Evolutionary conservation across 2,888 invertebrate species (phyloP).

Genomic region (Stenodema calcarata): DNA sequence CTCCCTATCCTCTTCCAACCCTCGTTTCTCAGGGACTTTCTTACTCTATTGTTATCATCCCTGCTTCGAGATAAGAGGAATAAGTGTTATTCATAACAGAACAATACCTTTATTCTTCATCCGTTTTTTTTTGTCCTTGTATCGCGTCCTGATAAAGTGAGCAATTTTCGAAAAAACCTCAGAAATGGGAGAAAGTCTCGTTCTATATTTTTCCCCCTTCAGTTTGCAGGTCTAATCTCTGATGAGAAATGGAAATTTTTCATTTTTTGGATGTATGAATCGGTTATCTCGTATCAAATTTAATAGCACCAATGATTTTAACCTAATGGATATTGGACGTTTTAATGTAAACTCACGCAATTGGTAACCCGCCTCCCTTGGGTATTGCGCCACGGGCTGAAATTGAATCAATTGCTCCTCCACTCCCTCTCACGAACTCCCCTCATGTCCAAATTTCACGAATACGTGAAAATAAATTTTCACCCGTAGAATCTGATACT

Average conservation of each 20-base stretch:
- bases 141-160: constrained; percentile 32
- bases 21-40: constrained; percentile 27
- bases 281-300: too few relatives aligned
- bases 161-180: constrained; percentile 42
- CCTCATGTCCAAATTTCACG: too few relatives aligned
- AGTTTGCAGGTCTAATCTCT: background rate
- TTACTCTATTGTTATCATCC: constrained; percentile 38
- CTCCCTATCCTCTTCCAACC: background rate
- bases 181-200: background rate
- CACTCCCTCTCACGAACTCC: too few relatives aligned
- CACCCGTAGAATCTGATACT: too few relatives aligned
- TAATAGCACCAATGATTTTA: too few relatives aligned
- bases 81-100: constrained; percentile 49
- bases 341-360: too few relatives aligned
- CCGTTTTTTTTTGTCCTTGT: background rate
- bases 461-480: too few relatives aligned
- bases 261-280: background rate
- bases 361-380: too few relatives aligned
- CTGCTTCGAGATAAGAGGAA: constrained; percentile 41
- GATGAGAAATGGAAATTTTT: background rate
- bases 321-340: too few relatives aligned
- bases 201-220: constrained; percentile 9
- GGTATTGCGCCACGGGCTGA: too few relatives aligned
- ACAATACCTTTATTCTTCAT: constrained; percentile 35
- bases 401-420: too few relatives aligned